Evolutionary conservation across 2,888 invertebrate species (phyloP), one percentile per base, ranked within the genome.

Genomic region (Nezara viridula): DNA sequence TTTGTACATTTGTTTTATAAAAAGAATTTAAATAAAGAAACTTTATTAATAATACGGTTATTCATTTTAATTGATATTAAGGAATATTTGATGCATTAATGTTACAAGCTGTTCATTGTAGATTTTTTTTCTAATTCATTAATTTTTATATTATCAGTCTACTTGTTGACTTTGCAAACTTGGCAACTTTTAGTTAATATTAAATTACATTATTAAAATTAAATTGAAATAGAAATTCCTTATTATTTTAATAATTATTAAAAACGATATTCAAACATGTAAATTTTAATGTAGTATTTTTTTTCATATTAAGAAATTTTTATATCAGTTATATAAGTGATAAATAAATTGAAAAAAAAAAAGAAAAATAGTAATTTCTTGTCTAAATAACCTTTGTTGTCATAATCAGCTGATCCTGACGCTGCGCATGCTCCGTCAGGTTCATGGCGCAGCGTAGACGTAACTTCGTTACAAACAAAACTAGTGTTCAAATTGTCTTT

Each of bases 341-440:
- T 24, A 40, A 37, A 37, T 66, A 73, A 37, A 37, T 14, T 24
- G 44, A 81, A 40, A 24, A 77, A 24, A 77, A 37, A 1, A 16
- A 24, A 77, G 40, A 24, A 44, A 81, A n/a, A 81, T 44, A 14
- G 44, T 9, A 44, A 5, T 81, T 47, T 44, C 44, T n/a, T 81
- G n/a, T 44, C 0, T 44, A 81, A 44, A n/a, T 44, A 81, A 44
- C 81, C 81, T 81, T 81, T 55, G 66, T 66, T 88, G 88, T 88
- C 88, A 88, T 81, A 52, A 88, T 88, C 88, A 88, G 88, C 88
- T 88, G 88, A 60, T 88, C 40, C 27, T 50, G 88, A 88, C 88
- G 88, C 88, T 85, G 85, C 88, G 88, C 77, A 77, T 88, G 88
- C 88, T 49, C 81, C 44, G 21, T 52, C n/a, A 55, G 73, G 44